These are phyloP conservation scores for Anabacerthia variegaticeps DNA, from an alignment of 2,797 vertebrate genomes.

Conservation along the genomic window DNA sequence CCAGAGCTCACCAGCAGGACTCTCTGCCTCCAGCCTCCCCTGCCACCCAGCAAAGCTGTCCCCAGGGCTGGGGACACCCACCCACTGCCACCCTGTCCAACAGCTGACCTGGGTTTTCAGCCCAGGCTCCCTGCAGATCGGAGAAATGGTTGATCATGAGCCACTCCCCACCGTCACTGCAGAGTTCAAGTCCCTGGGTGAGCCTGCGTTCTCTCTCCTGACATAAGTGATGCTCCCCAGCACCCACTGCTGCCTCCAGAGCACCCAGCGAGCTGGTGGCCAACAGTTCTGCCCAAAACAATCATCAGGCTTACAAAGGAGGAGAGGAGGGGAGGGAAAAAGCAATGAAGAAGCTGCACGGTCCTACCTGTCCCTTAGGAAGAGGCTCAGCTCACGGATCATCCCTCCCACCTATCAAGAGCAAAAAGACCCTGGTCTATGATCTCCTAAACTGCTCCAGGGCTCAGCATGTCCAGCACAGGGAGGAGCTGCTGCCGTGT, in stretches of 20 bases:
- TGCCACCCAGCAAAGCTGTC: not conserved
- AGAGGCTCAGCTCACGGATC: not conserved
- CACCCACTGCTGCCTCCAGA: not conserved
- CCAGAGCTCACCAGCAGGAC: not conserved
- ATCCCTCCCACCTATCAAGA: not conserved
- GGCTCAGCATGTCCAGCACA: not conserved
- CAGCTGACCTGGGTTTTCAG: not conserved
- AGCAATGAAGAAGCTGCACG: accelerated
- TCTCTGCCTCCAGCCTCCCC: not conserved
- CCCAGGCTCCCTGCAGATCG: too few relatives aligned
- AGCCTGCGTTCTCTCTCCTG: not conserved
- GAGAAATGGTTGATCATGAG: not conserved
- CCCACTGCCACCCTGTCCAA: accelerated
- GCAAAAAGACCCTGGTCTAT: not conserved
- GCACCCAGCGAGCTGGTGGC: not conserved
- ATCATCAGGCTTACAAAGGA: not conserved
- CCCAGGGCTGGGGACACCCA: not conserved
- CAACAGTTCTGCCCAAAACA: not conserved
- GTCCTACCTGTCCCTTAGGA: slow-evolving; percentile 30
- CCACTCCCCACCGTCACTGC: not conserved
- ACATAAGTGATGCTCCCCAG: accelerated
- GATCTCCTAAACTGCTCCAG: not conserved
- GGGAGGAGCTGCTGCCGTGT: not conserved
- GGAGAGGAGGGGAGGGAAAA: not conserved
- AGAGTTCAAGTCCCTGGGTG: not conserved